Conservation (phyloP, 2,113 vertebrate genomes). For the Corythornis madagascariensis region DNA sequence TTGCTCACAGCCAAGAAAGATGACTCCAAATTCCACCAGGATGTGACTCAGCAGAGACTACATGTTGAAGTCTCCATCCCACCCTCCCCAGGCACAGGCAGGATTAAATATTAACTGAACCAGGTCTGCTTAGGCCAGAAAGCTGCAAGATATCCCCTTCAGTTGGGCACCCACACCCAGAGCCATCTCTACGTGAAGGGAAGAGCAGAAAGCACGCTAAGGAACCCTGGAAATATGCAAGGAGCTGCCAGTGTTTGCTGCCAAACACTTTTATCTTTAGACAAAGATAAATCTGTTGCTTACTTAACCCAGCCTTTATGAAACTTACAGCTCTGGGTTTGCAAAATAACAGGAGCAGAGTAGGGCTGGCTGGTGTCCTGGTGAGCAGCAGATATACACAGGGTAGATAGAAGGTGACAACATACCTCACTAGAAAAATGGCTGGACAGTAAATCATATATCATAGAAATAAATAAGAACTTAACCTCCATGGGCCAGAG, state of each 20-base stretch:
- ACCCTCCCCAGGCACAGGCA: background rate
- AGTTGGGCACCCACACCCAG: background rate
- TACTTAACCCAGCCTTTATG: slow-evolving; percentile 43
- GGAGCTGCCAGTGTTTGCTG: slow-evolving; percentile 23
- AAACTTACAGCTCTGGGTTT: slow-evolving; percentile 29
- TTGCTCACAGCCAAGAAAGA: background rate
- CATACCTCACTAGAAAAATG: background rate
- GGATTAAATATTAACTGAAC: background rate
- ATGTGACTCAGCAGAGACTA: fast-evolving
- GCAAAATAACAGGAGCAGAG: slow-evolving; percentile 35
- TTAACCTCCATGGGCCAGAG: background rate
- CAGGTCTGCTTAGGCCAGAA: background rate
- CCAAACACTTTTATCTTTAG: slow-evolving; percentile 57
- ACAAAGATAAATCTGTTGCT: slow-evolving; percentile 53
- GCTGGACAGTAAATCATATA: background rate
- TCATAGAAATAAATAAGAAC: background rate
- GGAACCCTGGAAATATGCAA: slow-evolving; percentile 25
- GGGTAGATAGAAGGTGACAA: slow-evolving; percentile 2
- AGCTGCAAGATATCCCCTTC: background rate
- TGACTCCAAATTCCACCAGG: background rate
- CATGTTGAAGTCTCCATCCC: fast-evolving
- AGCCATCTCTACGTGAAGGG: background rate
- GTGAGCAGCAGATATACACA: background rate
- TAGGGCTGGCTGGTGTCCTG: background rate
- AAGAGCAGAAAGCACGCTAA: background rate